Base-by-base conservation (phyloP, 2,888 invertebrate genomes). In the Phoenoteleia sp. region DNA sequence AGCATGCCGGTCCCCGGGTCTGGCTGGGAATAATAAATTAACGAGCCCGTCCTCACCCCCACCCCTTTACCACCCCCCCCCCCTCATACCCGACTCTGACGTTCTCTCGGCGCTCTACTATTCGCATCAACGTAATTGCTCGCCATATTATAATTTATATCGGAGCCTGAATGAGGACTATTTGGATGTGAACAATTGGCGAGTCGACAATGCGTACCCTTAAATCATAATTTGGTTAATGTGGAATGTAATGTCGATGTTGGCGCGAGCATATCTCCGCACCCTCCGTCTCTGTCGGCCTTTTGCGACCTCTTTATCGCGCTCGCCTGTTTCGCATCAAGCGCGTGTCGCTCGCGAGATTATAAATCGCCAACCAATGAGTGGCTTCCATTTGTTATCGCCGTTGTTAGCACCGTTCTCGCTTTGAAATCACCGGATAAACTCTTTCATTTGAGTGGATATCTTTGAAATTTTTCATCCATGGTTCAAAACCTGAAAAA, bases 191-290 rank as follows among this genome's bases (percentile, higher is more conserved):
- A 92, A 92, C 92, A 92, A 93, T 93, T 90, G 92, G 90, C 88
- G 88, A 86, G 89, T 83, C 91, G 91, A 92, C 92, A 92, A 92
- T 92, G 90, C 91, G 85, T 84, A 90, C 89, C 91, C 92, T 93
- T 93, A 93, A 93, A 93, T 93, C 93, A 93, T 93, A 92, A 93
- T 93, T 93, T 93, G 92, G 93, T 92, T 93, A 92, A 93, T 93
- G 92, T 91, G 93, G 93, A 93, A 93, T 92, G 93, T 92, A 92
- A 93, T 91, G 92, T 92, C 92, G 92, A 92, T 92, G 92, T 90
- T 90, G 89, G 90, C 89, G 90, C 88, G 89, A 89, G 89, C 90
- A 91, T 91, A 90, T 88, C 90, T 91, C 88, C 87, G 85, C 72
- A 47, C 83, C 83, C 83, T 58, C 80, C 80, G 86, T 87, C 88